phyloP scores from a whole-genome alignment of 2,797 vertebrate species.

The Anableps anableps region DNA sequence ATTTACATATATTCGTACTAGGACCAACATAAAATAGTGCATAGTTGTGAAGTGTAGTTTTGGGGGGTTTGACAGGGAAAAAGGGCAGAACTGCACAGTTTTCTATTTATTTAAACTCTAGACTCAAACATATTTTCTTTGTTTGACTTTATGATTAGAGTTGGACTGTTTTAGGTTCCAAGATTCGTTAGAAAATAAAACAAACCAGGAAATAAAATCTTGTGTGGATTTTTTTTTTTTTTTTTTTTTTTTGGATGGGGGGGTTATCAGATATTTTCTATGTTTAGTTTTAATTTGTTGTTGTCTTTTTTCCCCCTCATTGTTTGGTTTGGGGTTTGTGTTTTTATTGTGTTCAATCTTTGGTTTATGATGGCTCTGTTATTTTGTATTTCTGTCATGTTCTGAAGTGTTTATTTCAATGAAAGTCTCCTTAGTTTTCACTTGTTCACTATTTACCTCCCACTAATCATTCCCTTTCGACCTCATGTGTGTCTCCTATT shows the following conservation, averaged over 20 bases:
- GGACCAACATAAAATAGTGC: slow-evolving; percentile 14
- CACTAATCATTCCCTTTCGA: background rate
- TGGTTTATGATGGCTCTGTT: background rate
- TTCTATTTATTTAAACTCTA: background rate
- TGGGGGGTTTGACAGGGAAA: background rate
- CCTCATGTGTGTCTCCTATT: background rate
- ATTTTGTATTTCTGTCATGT: background rate
- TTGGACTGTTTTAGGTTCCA: background rate
- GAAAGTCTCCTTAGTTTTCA: background rate
- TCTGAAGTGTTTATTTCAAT: background rate
- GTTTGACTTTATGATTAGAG: background rate
- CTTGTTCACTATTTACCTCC: background rate
- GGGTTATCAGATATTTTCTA: background rate
- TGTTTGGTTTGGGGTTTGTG: background rate
- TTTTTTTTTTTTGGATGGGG: too few relatives aligned
- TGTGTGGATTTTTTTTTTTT: background rate
- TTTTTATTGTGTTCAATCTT: background rate
- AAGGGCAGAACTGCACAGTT: background rate
- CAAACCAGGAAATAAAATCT: background rate
- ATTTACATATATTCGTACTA: background rate
- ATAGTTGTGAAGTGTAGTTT: background rate
- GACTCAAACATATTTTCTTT: background rate
- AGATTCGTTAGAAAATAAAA: background rate
- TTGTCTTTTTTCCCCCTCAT: background rate
- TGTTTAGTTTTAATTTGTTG: background rate